Evolutionary conservation across 1,140 invertebrate species (phyloP).

Genomic region (Dreissena rostriformis): DNA sequence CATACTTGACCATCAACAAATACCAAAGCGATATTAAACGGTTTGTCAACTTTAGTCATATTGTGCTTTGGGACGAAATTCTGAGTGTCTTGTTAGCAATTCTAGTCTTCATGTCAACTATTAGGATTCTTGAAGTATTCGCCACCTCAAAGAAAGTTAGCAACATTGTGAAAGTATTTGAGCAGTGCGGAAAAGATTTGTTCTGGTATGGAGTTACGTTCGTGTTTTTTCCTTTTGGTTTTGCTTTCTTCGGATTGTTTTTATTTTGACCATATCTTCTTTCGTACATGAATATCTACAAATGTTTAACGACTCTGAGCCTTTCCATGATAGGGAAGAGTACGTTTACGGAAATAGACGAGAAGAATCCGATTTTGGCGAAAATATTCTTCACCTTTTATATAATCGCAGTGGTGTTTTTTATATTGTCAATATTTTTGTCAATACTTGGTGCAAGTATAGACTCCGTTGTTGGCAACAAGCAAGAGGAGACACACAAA

Average conservation of each 20-base stretch:
- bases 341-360: slow-evolving; percentile 86
- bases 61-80: slow-evolving; percentile 56
- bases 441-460: slow-evolving; percentile 85
- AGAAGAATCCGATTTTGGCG: slow-evolving; percentile 83
- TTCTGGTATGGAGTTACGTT: slow-evolving; percentile 37
- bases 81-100: slow-evolving; percentile 36
- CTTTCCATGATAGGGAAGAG: slow-evolving; percentile 89
- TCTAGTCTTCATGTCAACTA: slow-evolving; percentile 50
- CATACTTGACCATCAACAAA: slow-evolving; percentile 18
- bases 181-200: slow-evolving; percentile 30
- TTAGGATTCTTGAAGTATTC: slow-evolving; percentile 56
- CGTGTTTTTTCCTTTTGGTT: slow-evolving; percentile 18
- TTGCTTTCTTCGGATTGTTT: slow-evolving; percentile 12
- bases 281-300: slow-evolving; percentile 33
- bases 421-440: slow-evolving; percentile 90
- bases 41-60: slow-evolving; percentile 61
- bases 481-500: not conserved
- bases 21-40: slow-evolving; percentile 47
- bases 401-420: slow-evolving; percentile 89
- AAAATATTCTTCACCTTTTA: slow-evolving; percentile 89
- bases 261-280: slow-evolving; percentile 38
- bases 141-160: slow-evolving; percentile 51
- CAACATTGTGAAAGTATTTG: slow-evolving; percentile 40
- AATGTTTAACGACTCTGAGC: slow-evolving; percentile 83
- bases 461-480: slow-evolving; percentile 1